Base-by-base conservation (phyloP, 2,113 vertebrate species). In the Myrmophylax atrothorax region DNA sequence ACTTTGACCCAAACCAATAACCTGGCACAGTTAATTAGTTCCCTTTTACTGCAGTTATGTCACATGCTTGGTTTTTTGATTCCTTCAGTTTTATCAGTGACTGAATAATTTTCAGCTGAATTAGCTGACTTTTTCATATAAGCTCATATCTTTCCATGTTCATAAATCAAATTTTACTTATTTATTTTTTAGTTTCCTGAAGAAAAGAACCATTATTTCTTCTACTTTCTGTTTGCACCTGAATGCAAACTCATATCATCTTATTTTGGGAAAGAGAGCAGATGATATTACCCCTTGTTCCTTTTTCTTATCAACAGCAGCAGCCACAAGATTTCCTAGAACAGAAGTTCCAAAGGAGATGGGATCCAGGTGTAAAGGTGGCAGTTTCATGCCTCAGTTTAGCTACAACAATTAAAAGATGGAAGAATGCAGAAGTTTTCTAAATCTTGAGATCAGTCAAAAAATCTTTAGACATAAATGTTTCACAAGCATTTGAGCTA, bases 231-330 rank as follows among this genome's bases (percentile, higher is more conserved):
- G 0, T n/a, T 50, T 83, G 37, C 38, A 70, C 23, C 14, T 33
- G 9, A n/a, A 25, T 60, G 29, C 18, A 68, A 50, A 67, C 13
- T 31, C 1, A 0, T 5, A 29, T 16, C 22, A 17, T 6, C 14
- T n/a, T 52, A 25, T 40, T 59, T 47, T n/a, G 35, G 68, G 47
- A 64, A 69, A 28, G 26, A 38, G 14, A 25, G 6, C 19, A 73
- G 42, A 53, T 20, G 38, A 79, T 38, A 22, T 25, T 9, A 12
- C 3, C 4, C 10, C 18, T 9, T 23, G 18, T 2, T 47, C 13
- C 6, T 55, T 87, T 29, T 24, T 19, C 38, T 33, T 49, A 42
- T 5, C n/a, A 37, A 15, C 16, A 59, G 46, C 72, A 47, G 80
- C 19, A 86, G 25, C 40, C 52, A 67, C 14, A 7, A 76, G 25